phyloP scores from a whole-genome alignment of 2,113 vertebrate species.

The Sinocyclocheilus maitianheensis region DNA sequence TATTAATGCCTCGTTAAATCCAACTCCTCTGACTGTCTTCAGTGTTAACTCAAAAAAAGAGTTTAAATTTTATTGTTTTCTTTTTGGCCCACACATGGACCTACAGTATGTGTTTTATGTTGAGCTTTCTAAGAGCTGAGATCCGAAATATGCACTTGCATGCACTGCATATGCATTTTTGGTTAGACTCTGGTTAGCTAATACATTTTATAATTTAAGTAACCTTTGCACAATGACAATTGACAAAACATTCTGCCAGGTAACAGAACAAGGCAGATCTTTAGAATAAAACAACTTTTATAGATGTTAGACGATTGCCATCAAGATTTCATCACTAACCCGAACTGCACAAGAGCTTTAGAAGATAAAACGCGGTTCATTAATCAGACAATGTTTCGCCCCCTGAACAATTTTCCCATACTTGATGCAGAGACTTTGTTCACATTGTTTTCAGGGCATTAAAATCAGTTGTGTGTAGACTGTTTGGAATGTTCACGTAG shows the following conservation, averaged over 20 bases:
- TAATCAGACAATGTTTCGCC: constrained; percentile 1
- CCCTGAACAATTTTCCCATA: not conserved
- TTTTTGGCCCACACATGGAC: not conserved
- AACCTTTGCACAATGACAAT: not conserved
- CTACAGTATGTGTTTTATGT: not conserved
- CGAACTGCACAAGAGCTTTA: not conserved
- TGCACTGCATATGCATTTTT: constrained; percentile 2
- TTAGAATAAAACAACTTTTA: not conserved
- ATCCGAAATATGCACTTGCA: constrained; percentile 3
- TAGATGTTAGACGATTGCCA: not conserved
- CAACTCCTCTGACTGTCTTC: not conserved
- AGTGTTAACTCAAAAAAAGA: not conserved
- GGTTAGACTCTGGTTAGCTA: not conserved
- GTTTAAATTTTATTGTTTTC: not conserved
- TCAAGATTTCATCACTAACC: constrained; percentile 11
- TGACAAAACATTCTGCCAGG: not conserved
- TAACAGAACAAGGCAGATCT: constrained; percentile 6
- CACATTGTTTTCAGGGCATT: constrained; percentile 7
- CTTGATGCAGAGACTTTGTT: not conserved
- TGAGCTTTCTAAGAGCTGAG: not conserved
- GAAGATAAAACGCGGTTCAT: constrained; percentile 19
- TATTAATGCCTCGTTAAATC: not conserved
- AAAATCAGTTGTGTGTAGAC: not conserved
- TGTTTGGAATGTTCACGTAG: constrained; percentile 20
- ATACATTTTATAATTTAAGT: not conserved